Evolutionary conservation across 2,888 invertebrate species (phyloP).

Genomic region (Aplocera efformata): DNA sequence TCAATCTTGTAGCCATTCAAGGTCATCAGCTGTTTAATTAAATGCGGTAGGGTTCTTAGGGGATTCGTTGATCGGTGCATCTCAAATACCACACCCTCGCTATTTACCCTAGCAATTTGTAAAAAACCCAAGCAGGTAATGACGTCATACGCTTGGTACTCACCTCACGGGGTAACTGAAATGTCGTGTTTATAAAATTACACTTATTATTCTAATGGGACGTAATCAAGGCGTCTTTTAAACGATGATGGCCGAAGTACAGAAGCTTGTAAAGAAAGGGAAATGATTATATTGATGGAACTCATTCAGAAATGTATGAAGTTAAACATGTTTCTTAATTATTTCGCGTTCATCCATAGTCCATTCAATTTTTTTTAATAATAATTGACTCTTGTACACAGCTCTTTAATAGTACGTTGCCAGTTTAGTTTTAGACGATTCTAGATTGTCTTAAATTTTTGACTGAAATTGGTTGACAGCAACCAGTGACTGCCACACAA

Average conservation of each 20-base stretch:
- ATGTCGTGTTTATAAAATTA: conserved; percentile 40
- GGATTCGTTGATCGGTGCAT: conserved; percentile 41
- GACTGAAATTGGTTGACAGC: too few species aligned
- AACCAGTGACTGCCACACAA: too few species aligned
- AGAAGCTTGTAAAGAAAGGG: conserved; percentile 59
- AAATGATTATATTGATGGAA: conserved; percentile 23
- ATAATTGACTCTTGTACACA: too few species aligned
- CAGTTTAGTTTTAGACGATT: too few species aligned
- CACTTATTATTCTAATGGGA: conserved; percentile 57
- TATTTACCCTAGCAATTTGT: conserved; percentile 66
- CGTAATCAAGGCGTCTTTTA: conserved; percentile 53
- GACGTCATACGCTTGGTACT: conserved; percentile 38
- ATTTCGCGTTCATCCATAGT: too few species aligned
- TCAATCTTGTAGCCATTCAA: too few species aligned
- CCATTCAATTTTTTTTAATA: too few species aligned
- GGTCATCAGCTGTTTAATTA: too few species aligned
- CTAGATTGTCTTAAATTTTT: too few species aligned
- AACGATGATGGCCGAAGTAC: conserved; percentile 60
- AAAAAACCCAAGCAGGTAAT: conserved; percentile 53
- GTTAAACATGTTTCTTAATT: conserved; percentile 6
- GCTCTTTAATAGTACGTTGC: too few species aligned
- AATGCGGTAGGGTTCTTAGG: conserved; percentile 1
- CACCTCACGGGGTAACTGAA: conserved; percentile 1
- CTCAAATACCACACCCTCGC: conserved; percentile 62
- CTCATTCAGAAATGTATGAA: conserved; percentile 19